Evolutionary conservation across 2,797 vertebrate genomes (phyloP).

Genomic region (Enoplosus armatus): DNA sequence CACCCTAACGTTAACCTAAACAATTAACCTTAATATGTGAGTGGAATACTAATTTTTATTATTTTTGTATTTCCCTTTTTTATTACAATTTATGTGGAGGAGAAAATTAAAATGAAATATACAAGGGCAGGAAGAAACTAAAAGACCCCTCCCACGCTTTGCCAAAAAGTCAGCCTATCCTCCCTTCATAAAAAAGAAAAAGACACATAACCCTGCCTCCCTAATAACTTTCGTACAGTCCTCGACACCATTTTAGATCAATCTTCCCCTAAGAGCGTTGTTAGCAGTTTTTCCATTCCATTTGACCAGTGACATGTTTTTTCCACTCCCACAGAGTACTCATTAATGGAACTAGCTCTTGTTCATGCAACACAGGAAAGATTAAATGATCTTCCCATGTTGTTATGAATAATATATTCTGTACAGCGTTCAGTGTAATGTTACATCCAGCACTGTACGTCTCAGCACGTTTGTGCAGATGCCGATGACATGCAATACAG

Average conservation of each 20-base stretch:
- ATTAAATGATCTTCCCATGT: neutral
- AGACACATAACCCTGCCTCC: too few species aligned
- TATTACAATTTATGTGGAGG: neutral
- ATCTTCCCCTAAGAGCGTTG: neutral
- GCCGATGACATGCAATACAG: conserved; percentile 22
- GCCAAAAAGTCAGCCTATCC: neutral
- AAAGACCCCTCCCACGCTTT: too few species aligned
- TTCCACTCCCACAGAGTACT: neutral
- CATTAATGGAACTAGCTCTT: conserved; percentile 3
- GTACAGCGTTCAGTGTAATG: neutral
- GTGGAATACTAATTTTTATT: too few species aligned
- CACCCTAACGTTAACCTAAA: too few species aligned
- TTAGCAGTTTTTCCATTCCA: neutral
- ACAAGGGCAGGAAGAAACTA: neutral
- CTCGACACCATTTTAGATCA: neutral
- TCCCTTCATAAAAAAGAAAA: too few species aligned
- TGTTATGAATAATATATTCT: conserved; percentile 33
- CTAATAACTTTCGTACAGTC: neutral
- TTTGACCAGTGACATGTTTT: neutral
- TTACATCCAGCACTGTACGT: neutral
- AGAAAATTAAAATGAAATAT: neutral
- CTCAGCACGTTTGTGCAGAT: neutral
- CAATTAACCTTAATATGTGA: too few species aligned
- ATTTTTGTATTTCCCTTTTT: neutral
- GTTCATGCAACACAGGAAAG: conserved; percentile 1